Percentiles rank a stretch among this genome's conserved stretches.
Evolutionary conservation across 2,888 invertebrate genomes (phyloP).

Genomic region (Brenthis daphne): DNA sequence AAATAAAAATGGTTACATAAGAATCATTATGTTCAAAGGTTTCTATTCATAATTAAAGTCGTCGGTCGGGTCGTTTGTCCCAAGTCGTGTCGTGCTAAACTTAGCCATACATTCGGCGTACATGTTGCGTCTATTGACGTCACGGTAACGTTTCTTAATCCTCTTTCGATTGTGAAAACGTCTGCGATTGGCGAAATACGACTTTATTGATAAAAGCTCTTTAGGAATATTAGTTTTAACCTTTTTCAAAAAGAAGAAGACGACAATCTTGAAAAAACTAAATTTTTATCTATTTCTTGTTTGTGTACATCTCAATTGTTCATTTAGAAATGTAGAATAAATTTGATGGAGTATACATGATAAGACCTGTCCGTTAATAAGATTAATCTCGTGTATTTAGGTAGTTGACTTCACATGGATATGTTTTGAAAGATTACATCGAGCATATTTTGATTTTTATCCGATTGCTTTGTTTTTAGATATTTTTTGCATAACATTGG

Average conservation of each 20-base stretch:
- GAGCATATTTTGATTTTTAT: neutral
- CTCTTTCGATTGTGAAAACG: neutral
- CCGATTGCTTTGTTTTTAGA: no score
- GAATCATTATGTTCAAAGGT: no score
- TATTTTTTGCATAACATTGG: no score
- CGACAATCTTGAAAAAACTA: no score
- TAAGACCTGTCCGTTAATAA: slow-evolving; percentile 1
- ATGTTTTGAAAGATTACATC: neutral
- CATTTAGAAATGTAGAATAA: neutral
- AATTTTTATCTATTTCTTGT: neutral
- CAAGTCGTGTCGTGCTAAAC: slow-evolving; percentile 8
- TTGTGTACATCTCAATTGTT: slow-evolving; percentile 2
- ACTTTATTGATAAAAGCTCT: neutral
- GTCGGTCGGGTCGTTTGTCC: neutral
- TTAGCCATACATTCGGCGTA: neutral
- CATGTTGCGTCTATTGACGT: slow-evolving; percentile 4
- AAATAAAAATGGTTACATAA: no score
- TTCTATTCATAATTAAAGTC: no score
- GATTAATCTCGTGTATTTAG: neutral
- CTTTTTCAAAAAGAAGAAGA: no score
- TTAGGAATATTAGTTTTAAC: no score
- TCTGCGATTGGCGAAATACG: neutral
- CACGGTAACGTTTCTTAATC: neutral
- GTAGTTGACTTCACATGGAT: neutral
- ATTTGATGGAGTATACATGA: slow-evolving; percentile 2